Conservation (phyloP, 2,113 vertebrate species). For the Hydrolagus affinis region DNA sequence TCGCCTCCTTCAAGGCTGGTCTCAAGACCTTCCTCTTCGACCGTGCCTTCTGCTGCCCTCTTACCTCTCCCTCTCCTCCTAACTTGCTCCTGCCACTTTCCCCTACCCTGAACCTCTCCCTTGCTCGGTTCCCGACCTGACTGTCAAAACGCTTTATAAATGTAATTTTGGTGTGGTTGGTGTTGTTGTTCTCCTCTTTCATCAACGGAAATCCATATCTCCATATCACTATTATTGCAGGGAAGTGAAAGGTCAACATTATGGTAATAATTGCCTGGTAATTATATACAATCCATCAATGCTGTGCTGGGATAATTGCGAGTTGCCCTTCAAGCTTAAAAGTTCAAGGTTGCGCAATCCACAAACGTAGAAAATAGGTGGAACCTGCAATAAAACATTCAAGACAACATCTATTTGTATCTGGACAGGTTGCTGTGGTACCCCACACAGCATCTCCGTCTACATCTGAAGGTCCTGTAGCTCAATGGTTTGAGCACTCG, state of each 20-base stretch:
- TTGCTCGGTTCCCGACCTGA: no score
- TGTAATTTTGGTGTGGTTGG: no score
- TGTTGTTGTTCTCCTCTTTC: no score
- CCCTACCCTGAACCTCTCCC: no score
- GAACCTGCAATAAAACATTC: not conserved
- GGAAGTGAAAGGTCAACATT: not conserved
- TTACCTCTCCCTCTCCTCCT: no score
- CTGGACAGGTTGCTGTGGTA: not conserved
- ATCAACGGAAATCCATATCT: not conserved
- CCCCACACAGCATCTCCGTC: not conserved
- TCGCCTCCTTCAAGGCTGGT: no score
- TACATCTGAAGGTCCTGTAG: no score
- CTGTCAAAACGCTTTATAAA: no score
- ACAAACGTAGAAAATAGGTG: not conserved
- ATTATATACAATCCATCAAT: not conserved
- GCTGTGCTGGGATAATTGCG: not conserved
- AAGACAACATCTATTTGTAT: not conserved
- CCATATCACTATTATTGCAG: not conserved
- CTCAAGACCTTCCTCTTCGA: no score
- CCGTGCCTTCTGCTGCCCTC: no score
- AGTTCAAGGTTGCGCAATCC: not conserved
- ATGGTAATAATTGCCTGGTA: not conserved
- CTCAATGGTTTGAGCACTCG: no score
- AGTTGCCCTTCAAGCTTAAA: not conserved
- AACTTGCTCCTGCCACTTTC: no score